A percentile compares a stretch with the other conserved stretches of the same genome.
phyloP scores from a whole-genome alignment of 2,113 vertebrate genomes.

The Halichoeres trimaculatus region DNA sequence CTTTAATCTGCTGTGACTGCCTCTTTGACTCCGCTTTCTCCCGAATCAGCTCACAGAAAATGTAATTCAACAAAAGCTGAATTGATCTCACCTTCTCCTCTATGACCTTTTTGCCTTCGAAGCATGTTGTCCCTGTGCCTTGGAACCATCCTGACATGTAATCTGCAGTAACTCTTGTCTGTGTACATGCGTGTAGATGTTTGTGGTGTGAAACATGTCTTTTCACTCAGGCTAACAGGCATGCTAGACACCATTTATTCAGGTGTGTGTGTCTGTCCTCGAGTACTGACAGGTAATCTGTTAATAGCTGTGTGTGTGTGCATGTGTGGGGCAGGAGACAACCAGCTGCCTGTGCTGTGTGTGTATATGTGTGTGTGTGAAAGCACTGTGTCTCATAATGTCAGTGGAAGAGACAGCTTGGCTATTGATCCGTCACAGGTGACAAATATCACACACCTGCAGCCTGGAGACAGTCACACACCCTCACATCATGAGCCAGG shows the following conservation, averaged over 20 bases:
- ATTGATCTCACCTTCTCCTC: not conserved
- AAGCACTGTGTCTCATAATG: slow-evolving; percentile 1
- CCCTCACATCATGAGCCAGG: not conserved
- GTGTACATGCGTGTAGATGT: not conserved
- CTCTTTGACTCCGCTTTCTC: not conserved
- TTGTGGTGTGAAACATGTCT: not conserved
- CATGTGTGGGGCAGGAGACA: not conserved
- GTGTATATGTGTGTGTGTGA: slow-evolving; percentile 6
- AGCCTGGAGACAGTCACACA: not conserved
- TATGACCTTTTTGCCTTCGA: too few species aligned
- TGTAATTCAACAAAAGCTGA: not conserved
- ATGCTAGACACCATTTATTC: not conserved
- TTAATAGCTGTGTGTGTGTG: slow-evolving; percentile 40
- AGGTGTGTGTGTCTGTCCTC: not conserved
- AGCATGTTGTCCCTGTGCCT: not conserved
- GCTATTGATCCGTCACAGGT: slow-evolving; percentile 32
- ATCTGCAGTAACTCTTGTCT: not conserved
- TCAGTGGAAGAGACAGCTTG: slow-evolving; percentile 24
- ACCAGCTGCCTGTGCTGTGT: not conserved
- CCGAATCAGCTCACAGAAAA: not conserved
- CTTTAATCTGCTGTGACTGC: not conserved
- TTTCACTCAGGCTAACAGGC: not conserved
- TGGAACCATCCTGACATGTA: slow-evolving; percentile 30
- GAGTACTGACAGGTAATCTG: slow-evolving; percentile 41
- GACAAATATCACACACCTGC: slow-evolving; percentile 10